phyloP scores from a whole-genome alignment of 2,113 vertebrate species.

The Copsychus sechellarum region DNA sequence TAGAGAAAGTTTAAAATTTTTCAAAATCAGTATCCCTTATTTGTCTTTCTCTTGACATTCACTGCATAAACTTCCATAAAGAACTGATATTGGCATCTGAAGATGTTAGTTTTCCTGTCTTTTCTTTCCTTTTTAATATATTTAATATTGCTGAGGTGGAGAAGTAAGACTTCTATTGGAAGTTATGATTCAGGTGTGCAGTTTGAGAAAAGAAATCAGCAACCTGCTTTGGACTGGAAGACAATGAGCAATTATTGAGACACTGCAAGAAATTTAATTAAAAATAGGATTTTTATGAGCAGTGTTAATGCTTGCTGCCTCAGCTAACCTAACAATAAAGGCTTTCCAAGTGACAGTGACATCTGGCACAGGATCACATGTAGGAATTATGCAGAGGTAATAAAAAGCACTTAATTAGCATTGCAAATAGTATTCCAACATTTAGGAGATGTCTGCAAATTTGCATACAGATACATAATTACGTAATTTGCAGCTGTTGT shows the following conservation, averaged over 20 bases:
- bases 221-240: constrained; percentile 3
- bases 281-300: constrained; percentile 73
- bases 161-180: neutral
- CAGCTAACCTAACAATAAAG: constrained; percentile 81
- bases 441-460: constrained; percentile 79
- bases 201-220: neutral
- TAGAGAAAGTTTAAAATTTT: neutral
- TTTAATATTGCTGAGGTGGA: neutral
- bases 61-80: neutral
- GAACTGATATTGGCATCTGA: neutral
- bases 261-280: constrained; percentile 75
- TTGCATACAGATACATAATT: constrained; percentile 84
- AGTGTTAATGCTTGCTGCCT: constrained; percentile 73
- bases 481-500: constrained; percentile 83
- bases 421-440: constrained; percentile 78
- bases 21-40: neutral
- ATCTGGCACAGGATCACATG: constrained; percentile 78
- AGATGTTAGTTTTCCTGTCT: neutral
- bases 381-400: constrained; percentile 79
- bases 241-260: constrained; percentile 61
- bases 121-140: neutral
- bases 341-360: constrained; percentile 75
- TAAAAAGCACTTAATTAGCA: constrained; percentile 81
- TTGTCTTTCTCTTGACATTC: neutral
- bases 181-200: neutral